A percentile compares a stretch with the other conserved stretches of the same genome.
Evolutionary conservation across 2,888 invertebrate species (phyloP).

Genomic region (Drosophila infuscata): DNA sequence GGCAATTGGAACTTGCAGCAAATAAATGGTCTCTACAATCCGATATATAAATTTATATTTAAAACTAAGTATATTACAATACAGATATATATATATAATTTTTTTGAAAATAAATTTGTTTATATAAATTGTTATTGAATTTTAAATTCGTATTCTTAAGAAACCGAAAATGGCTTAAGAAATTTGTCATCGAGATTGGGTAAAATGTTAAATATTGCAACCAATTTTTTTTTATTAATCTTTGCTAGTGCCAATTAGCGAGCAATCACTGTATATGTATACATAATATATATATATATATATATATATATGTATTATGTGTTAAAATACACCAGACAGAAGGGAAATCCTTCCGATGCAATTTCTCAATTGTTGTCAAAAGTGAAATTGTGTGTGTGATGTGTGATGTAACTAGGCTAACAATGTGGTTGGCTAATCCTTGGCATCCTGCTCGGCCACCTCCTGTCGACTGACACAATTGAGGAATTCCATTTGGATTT

Average conservation of each 20-base stretch:
- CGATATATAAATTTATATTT: neutral
- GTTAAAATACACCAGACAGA: neutral
- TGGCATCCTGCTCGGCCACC: constrained; percentile 70
- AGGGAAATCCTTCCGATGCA: neutral
- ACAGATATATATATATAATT: neutral
- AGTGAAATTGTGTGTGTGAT: neutral
- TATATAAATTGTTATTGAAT: neutral
- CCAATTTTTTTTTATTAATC: neutral
- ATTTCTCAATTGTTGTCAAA: neutral
- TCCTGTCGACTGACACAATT: constrained; percentile 82
- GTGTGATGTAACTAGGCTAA: constrained; percentile 2
- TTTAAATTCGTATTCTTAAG: constrained; percentile 2
- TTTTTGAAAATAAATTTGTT: neutral
- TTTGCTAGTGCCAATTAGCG: constrained; percentile 7
- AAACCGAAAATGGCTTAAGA: neutral
- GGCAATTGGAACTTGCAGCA: neutral
- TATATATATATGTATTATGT: neutral
- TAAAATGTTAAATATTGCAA: neutral
- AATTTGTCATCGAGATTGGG: neutral
- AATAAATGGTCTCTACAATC: neutral
- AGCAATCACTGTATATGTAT: constrained; percentile 7
- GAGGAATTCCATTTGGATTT: constrained; percentile 83
- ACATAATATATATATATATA: neutral
- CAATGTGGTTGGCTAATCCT: constrained; percentile 51
- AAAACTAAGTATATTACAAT: neutral